phyloP scores from a whole-genome alignment of 1,140 invertebrate genomes.

The Bombus waltoni region DNA sequence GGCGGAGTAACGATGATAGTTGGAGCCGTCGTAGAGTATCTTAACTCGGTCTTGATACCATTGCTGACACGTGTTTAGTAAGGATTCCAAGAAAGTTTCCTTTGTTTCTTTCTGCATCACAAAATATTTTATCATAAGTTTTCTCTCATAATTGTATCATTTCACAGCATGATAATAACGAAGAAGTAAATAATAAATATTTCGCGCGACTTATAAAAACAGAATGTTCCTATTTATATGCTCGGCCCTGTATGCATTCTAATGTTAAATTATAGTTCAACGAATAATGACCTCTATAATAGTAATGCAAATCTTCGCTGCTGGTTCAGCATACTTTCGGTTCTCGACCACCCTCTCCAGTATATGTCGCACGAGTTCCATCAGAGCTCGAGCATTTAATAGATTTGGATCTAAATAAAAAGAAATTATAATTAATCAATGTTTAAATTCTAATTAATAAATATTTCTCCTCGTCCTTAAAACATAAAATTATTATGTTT shows the following conservation, averaged over 20 bases:
- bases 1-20: slow-evolving; percentile 83
- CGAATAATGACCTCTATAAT: slow-evolving; percentile 88
- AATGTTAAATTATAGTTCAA: not conserved
- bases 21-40: slow-evolving; percentile 79
- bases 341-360: slow-evolving; percentile 91
- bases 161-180: not conserved
- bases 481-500: not conserved
- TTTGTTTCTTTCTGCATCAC: slow-evolving; percentile 88
- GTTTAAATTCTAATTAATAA: not conserved
- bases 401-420: slow-evolving; percentile 88
- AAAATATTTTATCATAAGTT: not conserved
- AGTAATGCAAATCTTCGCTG: slow-evolving; percentile 91
- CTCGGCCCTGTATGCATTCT: not conserved
- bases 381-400: slow-evolving; percentile 89
- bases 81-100: slow-evolving; percentile 93
- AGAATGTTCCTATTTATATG: not conserved
- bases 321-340: slow-evolving; percentile 89
- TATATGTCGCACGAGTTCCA: slow-evolving; percentile 92
- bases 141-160: not conserved
- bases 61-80: slow-evolving; percentile 94
- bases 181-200: not conserved
- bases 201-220: not conserved
- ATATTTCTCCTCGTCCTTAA: not conserved
- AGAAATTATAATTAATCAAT: not conserved
- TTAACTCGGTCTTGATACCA: slow-evolving; percentile 94